A percentile compares a stretch with the other conserved stretches of the same genome.
These are phyloP conservation scores for Notocelia uddmanniana DNA, from an alignment of 2,888 invertebrate genomes.

Conservation along the genomic window DNA sequence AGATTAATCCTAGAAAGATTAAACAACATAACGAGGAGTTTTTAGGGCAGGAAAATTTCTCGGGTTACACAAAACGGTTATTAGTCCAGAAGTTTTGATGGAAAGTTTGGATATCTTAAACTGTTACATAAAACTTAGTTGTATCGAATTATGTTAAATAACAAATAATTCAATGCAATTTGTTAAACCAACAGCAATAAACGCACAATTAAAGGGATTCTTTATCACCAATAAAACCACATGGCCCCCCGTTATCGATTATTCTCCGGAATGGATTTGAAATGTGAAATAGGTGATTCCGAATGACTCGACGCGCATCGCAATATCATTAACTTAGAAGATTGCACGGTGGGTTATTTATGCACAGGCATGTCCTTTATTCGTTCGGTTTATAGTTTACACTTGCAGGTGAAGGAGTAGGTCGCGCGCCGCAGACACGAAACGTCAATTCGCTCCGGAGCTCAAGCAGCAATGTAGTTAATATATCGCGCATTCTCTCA, in stretches of 20 bases:
- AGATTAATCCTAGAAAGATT: too few species aligned
- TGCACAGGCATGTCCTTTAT: constrained; percentile 63
- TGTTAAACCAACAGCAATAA: constrained; percentile 52
- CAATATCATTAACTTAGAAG: constrained; percentile 73
- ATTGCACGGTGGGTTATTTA: constrained; percentile 72
- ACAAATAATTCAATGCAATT: neutral
- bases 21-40: too few species aligned
- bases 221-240: constrained; percentile 50
- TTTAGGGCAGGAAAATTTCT: neutral
- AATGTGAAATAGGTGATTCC: constrained; percentile 63
- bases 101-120: neutral
- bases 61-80: neutral
- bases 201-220: constrained; percentile 51
- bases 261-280: constrained; percentile 56
- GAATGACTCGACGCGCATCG: constrained; percentile 67
- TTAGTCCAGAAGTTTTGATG: neutral
- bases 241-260: constrained; percentile 46
- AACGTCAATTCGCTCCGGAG: constrained; percentile 52
- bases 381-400: constrained; percentile 53
- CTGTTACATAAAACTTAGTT: neutral
- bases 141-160: neutral
- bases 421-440: constrained; percentile 59
- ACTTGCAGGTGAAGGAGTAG: constrained; percentile 53
- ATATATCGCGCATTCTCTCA: constrained; percentile 72
- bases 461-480: constrained; percentile 67